Evolutionary conservation across 2,797 vertebrate genomes (phyloP).

Genomic region (Potorous gilbertii): DNA sequence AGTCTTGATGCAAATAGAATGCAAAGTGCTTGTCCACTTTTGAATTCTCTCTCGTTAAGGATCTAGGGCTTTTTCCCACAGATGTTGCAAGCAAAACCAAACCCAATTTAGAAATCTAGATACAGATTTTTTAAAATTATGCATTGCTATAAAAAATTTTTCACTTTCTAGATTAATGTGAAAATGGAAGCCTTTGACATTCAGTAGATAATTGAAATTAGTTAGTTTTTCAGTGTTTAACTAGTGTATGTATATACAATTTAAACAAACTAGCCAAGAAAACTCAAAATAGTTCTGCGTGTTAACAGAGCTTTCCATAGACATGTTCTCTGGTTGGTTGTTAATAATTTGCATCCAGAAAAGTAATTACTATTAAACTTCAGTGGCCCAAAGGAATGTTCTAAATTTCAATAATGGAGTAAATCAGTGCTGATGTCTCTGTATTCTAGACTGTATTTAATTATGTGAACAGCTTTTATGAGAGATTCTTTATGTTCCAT

Average conservation of each 20-base stretch:
- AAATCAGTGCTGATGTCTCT: slow-evolving; percentile 8
- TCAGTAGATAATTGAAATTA: slow-evolving; percentile 26
- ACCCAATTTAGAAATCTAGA: not conserved
- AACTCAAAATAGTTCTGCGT: not conserved
- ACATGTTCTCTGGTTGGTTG: not conserved
- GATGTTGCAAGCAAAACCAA: not conserved
- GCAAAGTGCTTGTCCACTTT: not conserved
- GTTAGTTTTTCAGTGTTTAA: not conserved
- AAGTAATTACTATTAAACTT: not conserved
- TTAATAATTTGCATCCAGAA: not conserved
- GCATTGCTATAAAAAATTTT: not conserved
- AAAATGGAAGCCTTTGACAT: slow-evolving; percentile 4
- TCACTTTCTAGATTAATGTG: not conserved
- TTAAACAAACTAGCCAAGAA: not conserved
- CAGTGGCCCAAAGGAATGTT: not conserved
- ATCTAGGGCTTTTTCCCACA: not conserved
- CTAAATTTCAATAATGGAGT: slow-evolving; percentile 17
- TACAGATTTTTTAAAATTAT: not conserved
- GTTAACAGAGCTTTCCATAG: not conserved
- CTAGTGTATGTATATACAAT: not conserved
- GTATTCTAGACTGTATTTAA: slow-evolving; percentile 9
- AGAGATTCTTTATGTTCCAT: not conserved
- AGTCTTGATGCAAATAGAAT: not conserved
- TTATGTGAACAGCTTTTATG: slow-evolving; percentile 3
- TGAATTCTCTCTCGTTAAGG: not conserved